Evolutionary conservation across 2,888 invertebrate species (phyloP), one percentile per base, ranked within the genome.

Genomic region (Julus scandinavius): DNA sequence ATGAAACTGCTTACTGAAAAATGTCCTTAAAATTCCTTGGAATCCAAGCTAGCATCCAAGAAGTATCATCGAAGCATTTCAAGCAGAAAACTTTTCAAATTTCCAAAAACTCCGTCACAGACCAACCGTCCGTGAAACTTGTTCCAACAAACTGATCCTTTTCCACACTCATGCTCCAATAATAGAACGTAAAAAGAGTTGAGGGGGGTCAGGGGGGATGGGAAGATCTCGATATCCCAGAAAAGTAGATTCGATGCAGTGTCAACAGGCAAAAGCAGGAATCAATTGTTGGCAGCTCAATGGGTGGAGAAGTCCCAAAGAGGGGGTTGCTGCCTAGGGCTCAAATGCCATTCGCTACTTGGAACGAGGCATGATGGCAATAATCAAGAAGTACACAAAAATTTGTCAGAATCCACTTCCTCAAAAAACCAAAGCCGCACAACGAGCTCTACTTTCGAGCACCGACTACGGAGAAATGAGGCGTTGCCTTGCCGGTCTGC

Each of bases 371-470:
- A 63, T 63, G 7, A 7, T 63, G n/a, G 20, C 20, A 20, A 20
- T 29, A 20, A n/a, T 63, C 54, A 17, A 6, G 20, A 63, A 7
- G 7, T 7, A 45, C 45, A 45, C 45, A 45, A 63, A n/a, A 63
- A n/a, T 63, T 63, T 6, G 63, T n/a, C 20, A 63, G 63, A 63
- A 63, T 63, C 63, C 63, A 63, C 63, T 63, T 63, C 63, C 63
- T n/a, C 63, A 13, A 54, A 45, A 7, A 13, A 29, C 29, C 29
- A 7, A 15, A 15, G n/a, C n/a, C 63, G 63, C 20, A 20, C 63
- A 20, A 0, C 20, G 6, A 63, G 63, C 63, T 63, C 63, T n/a
- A 20, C 7, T n/a, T 63, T n/a, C 6, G n/a, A 63, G 63, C 63
- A 63, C n/a, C 2, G 63, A 63, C 63, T 63, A 63, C n/a, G 63